phyloP scores from a whole-genome alignment of 2,888 invertebrate species.

The Gibbula magus region DNA sequence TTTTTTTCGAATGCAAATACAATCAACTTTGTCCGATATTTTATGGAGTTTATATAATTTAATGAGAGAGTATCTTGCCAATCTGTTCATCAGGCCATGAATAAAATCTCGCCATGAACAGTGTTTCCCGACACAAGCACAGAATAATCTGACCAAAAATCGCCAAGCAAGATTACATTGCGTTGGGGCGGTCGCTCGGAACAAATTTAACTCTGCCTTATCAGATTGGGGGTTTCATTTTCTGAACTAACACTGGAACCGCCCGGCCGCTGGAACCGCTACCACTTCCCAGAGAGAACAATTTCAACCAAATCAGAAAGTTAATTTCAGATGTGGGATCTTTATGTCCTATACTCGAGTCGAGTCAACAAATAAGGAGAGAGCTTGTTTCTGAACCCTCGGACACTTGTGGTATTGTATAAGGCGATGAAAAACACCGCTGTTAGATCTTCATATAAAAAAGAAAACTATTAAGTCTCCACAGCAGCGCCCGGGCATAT shows the following conservation, averaged over 20 bases:
- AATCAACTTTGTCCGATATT: constrained; percentile 7
- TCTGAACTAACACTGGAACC: not conserved
- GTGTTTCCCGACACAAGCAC: not conserved
- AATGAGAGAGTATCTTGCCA: not conserved
- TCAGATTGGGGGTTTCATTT: not conserved
- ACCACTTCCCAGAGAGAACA: too few relatives aligned
- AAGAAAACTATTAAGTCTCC: too few relatives aligned
- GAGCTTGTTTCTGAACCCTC: too few relatives aligned
- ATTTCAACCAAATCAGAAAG: too few relatives aligned
- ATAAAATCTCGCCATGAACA: not conserved
- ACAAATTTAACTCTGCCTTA: constrained; percentile 6
- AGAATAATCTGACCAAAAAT: not conserved
- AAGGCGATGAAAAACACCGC: too few relatives aligned
- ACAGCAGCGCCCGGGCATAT: too few relatives aligned
- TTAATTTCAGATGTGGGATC: too few relatives aligned
- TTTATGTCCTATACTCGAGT: too few relatives aligned
- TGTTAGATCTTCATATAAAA: too few relatives aligned
- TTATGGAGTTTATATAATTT: constrained; percentile 13
- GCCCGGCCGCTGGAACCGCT: not conserved
- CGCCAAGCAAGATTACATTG: not conserved
- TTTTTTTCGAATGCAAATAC: not conserved
- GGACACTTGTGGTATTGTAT: too few relatives aligned
- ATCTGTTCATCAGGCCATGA: not conserved
- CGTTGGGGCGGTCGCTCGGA: not conserved
- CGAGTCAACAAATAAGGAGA: too few relatives aligned